phyloP scores from a whole-genome alignment of 2,113 vertebrate species.

The Pangasianodon gigas region DNA sequence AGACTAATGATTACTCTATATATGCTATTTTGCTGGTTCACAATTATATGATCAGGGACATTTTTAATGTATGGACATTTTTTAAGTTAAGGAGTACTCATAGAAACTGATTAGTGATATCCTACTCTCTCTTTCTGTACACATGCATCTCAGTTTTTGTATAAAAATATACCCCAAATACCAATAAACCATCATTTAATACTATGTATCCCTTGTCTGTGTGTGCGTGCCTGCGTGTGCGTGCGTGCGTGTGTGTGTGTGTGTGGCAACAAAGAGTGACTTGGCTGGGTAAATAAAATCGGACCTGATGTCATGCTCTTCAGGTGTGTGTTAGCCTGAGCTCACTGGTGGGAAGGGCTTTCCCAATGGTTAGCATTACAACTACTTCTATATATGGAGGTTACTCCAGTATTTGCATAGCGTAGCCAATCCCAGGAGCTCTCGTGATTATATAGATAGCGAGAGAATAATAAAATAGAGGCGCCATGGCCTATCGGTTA shows the following conservation, averaged over 20 bases:
- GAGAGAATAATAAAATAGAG: slow-evolving; percentile 7
- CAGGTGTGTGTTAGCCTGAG: slow-evolving; percentile 24
- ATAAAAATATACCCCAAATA: neutral
- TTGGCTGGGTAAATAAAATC: slow-evolving; percentile 33
- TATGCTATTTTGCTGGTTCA: neutral
- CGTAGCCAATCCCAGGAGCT: slow-evolving; percentile 15
- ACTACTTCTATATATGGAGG: slow-evolving; percentile 4
- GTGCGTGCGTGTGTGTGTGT: neutral
- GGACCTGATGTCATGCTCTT: slow-evolving; percentile 29
- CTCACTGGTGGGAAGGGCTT: slow-evolving; percentile 18
- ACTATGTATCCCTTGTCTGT: neutral
- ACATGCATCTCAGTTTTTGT: neutral
- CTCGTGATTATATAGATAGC: slow-evolving; percentile 9
- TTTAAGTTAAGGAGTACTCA: no score
- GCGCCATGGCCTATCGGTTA: neutral
- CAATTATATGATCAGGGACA: neutral
- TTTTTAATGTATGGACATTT: neutral
- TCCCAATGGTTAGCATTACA: neutral
- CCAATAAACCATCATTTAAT: neutral
- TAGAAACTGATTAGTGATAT: no score
- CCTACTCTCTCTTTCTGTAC: neutral
- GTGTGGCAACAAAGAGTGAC: neutral
- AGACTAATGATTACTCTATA: neutral
- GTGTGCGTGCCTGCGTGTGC: neutral
- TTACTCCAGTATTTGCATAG: slow-evolving; percentile 38